Conservation (phyloP, 1,140 invertebrate genomes). For the Ips typographus region DNA sequence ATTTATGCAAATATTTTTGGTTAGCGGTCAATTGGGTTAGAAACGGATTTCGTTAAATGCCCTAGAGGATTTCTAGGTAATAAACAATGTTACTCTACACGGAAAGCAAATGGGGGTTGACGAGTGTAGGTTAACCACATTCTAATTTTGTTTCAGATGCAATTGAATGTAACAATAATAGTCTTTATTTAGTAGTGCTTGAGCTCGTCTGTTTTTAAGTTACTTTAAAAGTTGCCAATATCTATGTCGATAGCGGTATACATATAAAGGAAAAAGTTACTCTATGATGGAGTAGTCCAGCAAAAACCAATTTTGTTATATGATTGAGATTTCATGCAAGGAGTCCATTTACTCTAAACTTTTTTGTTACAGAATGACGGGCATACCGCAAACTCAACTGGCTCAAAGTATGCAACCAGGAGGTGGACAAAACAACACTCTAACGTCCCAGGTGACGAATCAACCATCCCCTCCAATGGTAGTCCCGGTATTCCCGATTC, state of each 20-base stretch:
- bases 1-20: conserved; percentile 34
- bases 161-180: no score
- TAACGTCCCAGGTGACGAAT: conserved; percentile 48
- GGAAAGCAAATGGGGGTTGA: background rate
- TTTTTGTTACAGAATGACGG: conserved; percentile 55
- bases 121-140: background rate
- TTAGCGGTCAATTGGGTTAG: conserved; percentile 27
- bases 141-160: background rate
- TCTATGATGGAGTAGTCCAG: no score
- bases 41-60: conserved; percentile 25
- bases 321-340: no score
- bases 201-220: no score
- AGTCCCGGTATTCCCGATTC: conserved; percentile 77
- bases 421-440: conserved; percentile 51
- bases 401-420: conserved; percentile 48
- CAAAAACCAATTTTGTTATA: no score
- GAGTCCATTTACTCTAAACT: background rate
- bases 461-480: conserved; percentile 65
- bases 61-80: conserved; percentile 7
- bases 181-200: no score
- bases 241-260: no score
- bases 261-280: no score
- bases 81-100: conserved; percentile 7
- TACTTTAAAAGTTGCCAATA: no score
- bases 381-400: conserved; percentile 55